These are phyloP conservation scores for Lipotes vexillifer DNA, from an alignment of 2,113 vertebrate genomes.

Conservation along the genomic window DNA sequence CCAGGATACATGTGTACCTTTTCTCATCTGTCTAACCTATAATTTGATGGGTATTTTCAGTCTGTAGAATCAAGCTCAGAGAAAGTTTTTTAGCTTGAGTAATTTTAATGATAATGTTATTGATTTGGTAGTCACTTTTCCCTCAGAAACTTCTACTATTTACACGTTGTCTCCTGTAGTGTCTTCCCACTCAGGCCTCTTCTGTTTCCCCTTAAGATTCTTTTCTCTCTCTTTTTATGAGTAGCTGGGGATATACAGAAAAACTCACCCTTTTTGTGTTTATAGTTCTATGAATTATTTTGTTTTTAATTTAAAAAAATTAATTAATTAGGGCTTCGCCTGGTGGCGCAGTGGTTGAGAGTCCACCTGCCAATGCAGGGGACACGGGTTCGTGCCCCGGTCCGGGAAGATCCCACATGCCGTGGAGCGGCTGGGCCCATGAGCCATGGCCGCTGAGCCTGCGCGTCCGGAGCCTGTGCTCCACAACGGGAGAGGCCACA, in stretches of 20 bases:
- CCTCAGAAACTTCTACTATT: neutral
- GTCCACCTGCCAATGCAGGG: too few species aligned
- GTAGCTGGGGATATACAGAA: neutral
- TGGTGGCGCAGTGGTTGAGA: too few species aligned
- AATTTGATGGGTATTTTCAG: conserved; percentile 9
- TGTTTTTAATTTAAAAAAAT: too few species aligned
- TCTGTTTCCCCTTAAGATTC: neutral
- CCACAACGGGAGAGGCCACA: too few species aligned
- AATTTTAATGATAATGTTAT: neutral
- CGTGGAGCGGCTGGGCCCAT: too few species aligned
- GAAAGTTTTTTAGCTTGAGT: neutral
- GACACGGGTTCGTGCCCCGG: too few species aligned
- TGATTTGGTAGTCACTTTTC: neutral
- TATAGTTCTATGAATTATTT: neutral
- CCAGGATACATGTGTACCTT: neutral
- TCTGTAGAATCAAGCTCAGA: neutral
- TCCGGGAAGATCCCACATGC: too few species aligned
- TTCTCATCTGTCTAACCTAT: neutral
- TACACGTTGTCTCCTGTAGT: neutral
- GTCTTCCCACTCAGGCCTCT: neutral
- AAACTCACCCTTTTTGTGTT: neutral
- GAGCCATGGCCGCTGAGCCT: too few species aligned
- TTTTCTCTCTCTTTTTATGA: neutral
- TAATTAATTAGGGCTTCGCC: too few species aligned
- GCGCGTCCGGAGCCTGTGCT: too few species aligned